Percentiles rank a stretch among this genome's conserved stretches.
phyloP scores from a whole-genome alignment of 1,140 invertebrate species.

The Lerema accius region DNA sequence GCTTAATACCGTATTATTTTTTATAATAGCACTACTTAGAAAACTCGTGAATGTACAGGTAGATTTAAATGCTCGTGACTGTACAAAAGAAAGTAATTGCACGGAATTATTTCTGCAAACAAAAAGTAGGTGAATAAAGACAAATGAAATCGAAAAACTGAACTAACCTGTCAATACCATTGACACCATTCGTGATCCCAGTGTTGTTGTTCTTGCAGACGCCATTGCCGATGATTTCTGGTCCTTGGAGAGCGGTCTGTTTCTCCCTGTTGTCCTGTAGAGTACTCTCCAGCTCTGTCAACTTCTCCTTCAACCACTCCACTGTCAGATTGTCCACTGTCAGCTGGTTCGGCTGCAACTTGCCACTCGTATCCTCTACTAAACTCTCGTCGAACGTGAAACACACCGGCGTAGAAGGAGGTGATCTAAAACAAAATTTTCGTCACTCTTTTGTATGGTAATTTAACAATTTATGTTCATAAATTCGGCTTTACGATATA shows the following conservation, averaged over 20 bases:
- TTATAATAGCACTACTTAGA: too few relatives aligned
- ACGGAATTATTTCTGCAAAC: too few relatives aligned
- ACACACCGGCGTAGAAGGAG: constrained; percentile 87
- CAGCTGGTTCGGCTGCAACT: constrained; percentile 90
- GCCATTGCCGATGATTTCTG: constrained; percentile 79
- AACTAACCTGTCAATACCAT: constrained; percentile 80
- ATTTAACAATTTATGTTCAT: too few relatives aligned
- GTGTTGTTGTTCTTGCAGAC: constrained; percentile 75
- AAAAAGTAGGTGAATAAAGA: too few relatives aligned
- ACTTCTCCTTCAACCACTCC: constrained; percentile 91
- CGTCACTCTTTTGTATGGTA: background rate
- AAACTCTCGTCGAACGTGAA: constrained; percentile 94
- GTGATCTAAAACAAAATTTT: constrained; percentile 83
- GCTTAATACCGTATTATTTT: too few relatives aligned
- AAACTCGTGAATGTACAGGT: too few relatives aligned
- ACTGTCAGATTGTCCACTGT: constrained; percentile 96
- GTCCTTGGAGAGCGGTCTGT: constrained; percentile 80
- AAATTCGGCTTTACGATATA: too few relatives aligned
- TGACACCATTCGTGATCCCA: constrained; percentile 71
- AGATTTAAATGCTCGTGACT: too few relatives aligned
- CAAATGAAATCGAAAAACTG: too few relatives aligned
- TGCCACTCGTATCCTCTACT: constrained; percentile 92
- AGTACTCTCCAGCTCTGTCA: constrained; percentile 89
- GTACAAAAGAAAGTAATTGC: too few relatives aligned
- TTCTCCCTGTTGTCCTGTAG: constrained; percentile 88